phyloP scores from a whole-genome alignment of 64 coral and sea anemone genomes.

The Trachythela sp. region DNA sequence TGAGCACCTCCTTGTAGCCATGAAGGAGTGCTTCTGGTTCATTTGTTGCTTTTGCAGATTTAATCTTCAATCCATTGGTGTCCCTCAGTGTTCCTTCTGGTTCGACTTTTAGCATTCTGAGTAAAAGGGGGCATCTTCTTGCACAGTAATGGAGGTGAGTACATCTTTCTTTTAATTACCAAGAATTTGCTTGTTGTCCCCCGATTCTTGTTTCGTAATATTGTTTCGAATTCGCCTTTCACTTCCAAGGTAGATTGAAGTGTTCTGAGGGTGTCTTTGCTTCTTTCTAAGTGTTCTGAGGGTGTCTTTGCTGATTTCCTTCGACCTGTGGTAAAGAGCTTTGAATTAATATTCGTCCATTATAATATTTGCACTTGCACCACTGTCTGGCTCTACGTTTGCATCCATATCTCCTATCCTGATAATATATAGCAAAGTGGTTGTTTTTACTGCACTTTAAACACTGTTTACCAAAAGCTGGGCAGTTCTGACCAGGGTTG shows the following conservation, averaged over 20 bases:
- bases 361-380: slow-evolving; percentile 56
- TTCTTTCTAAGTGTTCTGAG: neutral
- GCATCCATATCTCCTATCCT: slow-evolving; percentile 57
- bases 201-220: slow-evolving; percentile 44
- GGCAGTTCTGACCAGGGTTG: slow-evolving; percentile 52
- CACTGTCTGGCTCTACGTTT: slow-evolving; percentile 50
- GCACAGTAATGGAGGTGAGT: slow-evolving; percentile 54
- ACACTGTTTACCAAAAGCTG: slow-evolving; percentile 58
- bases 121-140: slow-evolving; percentile 47
- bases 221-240: slow-evolving; percentile 45
- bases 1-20: neutral
- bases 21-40: neutral
- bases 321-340: slow-evolving; percentile 59
- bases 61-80: slow-evolving; percentile 49
- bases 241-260: slow-evolving; percentile 40
- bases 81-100: slow-evolving; percentile 59
- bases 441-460: slow-evolving; percentile 64
- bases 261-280: slow-evolving; percentile 35
- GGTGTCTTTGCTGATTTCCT: slow-evolving; percentile 56
- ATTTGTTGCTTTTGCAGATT: neutral
- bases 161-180: slow-evolving; percentile 54
- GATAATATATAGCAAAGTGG: slow-evolving; percentile 49
- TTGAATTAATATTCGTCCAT: slow-evolving; percentile 81
- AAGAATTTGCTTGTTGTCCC: slow-evolving; percentile 48
- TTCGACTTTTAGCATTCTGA: slow-evolving; percentile 63